A percentile compares a stretch with the other conserved stretches of the same genome.
Evolutionary conservation across 2,113 vertebrate species (phyloP).

Genomic region (Typhlomys cinereus): DNA sequence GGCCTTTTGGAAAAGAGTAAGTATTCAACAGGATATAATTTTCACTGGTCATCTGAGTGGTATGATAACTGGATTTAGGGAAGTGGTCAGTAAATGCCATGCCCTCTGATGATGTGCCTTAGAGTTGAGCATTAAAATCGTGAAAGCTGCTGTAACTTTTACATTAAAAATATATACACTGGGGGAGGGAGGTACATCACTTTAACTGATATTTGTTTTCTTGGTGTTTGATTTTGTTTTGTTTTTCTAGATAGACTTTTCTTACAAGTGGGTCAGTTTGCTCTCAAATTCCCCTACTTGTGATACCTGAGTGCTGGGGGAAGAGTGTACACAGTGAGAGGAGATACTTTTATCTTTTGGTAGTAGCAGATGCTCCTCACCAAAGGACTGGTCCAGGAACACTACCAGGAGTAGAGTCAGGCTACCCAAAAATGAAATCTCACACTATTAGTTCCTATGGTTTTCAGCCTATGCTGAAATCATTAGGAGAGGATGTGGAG

Average conservation of each 20-base stretch:
- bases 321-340: background rate
- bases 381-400: no score
- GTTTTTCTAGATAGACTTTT: no score
- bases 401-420: no score
- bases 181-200: background rate
- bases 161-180: background rate
- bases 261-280: no score
- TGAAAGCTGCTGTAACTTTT: background rate
- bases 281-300: no score
- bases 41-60: background rate
- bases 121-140: background rate
- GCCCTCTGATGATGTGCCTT: background rate
- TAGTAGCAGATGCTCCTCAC: no score
- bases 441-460: no score
- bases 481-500: no score
- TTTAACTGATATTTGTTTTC: background rate
- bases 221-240: no score
- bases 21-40: background rate
- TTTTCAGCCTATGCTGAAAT: no score
- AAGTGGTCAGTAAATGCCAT: background rate
- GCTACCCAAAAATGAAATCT: no score
- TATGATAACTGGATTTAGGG: background rate
- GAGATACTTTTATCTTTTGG: no score
- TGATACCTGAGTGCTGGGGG: background rate
- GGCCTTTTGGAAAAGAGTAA: background rate